Percentiles rank a stretch among this genome's conserved stretches.
Conservation (phyloP, 2,888 invertebrate species). For the Trisateles emortualis region DNA sequence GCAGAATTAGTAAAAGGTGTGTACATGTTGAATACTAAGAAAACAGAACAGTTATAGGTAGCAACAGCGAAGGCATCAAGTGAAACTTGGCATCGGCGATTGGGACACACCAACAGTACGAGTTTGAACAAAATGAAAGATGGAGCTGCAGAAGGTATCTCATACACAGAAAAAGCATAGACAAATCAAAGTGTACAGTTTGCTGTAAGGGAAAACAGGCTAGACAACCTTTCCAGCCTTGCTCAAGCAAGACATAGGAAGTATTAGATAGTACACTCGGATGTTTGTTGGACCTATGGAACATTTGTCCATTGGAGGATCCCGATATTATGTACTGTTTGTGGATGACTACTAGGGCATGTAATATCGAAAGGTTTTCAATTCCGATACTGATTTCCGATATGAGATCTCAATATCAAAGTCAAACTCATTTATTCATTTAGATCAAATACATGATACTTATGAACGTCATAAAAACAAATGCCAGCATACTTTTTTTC, state of each 20-base stretch:
- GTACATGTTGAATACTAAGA: conserved; percentile 1
- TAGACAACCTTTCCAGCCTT: conserved; percentile 2
- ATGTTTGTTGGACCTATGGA: conserved; percentile 4
- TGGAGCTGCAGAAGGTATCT: conserved; percentile 1
- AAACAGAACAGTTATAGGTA: neutral
- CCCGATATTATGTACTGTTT: conserved; percentile 1
- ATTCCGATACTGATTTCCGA: neutral
- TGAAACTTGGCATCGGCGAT: conserved; percentile 1
- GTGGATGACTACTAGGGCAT: conserved; percentile 3
- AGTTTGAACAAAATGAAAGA: neutral
- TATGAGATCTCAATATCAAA: too few relatives aligned
- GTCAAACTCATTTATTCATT: too few relatives aligned
- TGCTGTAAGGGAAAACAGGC: conserved; percentile 3
- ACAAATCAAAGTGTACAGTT: neutral
- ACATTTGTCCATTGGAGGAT: neutral
- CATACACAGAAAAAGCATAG: neutral
- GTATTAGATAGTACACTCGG: neutral
- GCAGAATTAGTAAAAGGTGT: conserved; percentile 2
- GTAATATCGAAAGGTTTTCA: conserved; percentile 1
- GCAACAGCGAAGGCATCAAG: neutral
- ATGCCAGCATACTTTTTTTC: too few relatives aligned
- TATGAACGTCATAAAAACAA: too few relatives aligned
- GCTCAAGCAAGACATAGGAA: neutral
- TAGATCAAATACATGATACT: too few relatives aligned
- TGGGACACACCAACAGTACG: conserved; percentile 1